Conservation (phyloP, 2,888 invertebrate species). For the Eudiplozoon nipponicum region DNA sequence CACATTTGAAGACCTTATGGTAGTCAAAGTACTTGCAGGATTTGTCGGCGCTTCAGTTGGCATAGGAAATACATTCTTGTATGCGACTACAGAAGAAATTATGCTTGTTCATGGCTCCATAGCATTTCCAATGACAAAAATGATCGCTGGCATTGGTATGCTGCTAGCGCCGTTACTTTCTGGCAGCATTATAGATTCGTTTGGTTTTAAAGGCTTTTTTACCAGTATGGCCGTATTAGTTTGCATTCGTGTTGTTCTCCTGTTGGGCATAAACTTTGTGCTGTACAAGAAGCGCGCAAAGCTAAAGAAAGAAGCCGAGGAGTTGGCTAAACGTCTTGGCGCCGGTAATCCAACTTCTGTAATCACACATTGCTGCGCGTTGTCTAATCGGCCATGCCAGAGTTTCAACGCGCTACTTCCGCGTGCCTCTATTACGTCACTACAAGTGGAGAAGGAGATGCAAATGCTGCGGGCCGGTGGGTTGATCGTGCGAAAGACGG, state of each 20-base stretch:
- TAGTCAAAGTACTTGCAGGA: constrained; percentile 5
- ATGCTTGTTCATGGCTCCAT: constrained; percentile 14
- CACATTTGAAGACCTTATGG: constrained; percentile 5
- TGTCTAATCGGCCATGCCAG: too few relatives aligned
- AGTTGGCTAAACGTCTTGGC: too few relatives aligned
- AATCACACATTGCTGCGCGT: too few relatives aligned
- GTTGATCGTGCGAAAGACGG: too few relatives aligned
- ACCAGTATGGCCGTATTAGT: constrained; percentile 6
- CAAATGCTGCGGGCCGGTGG: too few relatives aligned
- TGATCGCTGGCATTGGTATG: constrained; percentile 16
- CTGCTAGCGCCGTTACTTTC: constrained; percentile 16
- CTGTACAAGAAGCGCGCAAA: background rate
- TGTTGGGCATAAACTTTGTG: constrained; percentile 7
- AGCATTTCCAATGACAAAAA: constrained; percentile 15
- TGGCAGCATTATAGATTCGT: constrained; percentile 14
- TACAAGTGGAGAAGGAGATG: too few relatives aligned
- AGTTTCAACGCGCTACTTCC: too few relatives aligned
- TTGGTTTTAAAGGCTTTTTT: constrained; percentile 14
- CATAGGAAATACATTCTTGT: constrained; percentile 13
- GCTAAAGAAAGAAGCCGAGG: background rate
- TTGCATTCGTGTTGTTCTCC: constrained; percentile 8
- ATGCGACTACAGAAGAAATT: constrained; percentile 16
- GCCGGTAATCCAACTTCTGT: too few relatives aligned
- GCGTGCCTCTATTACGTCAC: too few relatives aligned
- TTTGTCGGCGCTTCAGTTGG: constrained; percentile 13